Evolutionary conservation across 2,888 invertebrate genomes (phyloP).

Genomic region (Melangyna quadrimaculata): DNA sequence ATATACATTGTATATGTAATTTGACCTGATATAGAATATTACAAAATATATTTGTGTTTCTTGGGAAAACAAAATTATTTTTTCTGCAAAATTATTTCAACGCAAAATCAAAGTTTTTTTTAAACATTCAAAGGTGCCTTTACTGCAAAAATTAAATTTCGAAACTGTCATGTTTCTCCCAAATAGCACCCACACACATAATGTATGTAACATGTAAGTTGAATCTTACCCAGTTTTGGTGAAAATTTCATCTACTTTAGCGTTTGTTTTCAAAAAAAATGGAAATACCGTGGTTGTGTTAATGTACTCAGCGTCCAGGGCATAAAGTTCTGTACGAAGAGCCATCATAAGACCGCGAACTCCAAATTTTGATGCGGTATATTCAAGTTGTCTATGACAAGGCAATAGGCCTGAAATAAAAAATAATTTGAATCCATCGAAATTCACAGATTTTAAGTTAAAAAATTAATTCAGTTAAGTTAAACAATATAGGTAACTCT

Average conservation of each 20-base stretch:
- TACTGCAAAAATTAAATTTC: too few relatives aligned
- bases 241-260: conserved; percentile 43
- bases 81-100: too few relatives aligned
- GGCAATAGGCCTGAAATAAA: conserved; percentile 66
- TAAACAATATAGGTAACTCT: too few relatives aligned
- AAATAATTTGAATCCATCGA: neutral
- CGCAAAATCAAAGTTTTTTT: too few relatives aligned
- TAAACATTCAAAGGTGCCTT: too few relatives aligned
- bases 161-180: too few relatives aligned
- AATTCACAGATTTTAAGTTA: neutral
- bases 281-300: conserved; percentile 77
- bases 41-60: too few relatives aligned
- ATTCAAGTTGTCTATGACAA: conserved; percentile 72
- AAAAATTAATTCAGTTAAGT: too few relatives aligned
- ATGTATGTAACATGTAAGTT: neutral
- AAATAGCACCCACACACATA: too few relatives aligned
- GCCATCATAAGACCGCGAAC: conserved; percentile 77
- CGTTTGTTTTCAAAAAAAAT: conserved; percentile 77
- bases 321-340: conserved; percentile 75
- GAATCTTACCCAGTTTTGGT: conserved; percentile 25
- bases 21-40: neutral
- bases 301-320: conserved; percentile 73
- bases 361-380: conserved; percentile 79
- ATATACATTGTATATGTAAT: too few relatives aligned
- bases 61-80: too few relatives aligned